Percentiles rank a stretch among this genome's conserved stretches.
phyloP scores from a whole-genome alignment of 2,797 vertebrate species.

The Thamnophis elegans region DNA sequence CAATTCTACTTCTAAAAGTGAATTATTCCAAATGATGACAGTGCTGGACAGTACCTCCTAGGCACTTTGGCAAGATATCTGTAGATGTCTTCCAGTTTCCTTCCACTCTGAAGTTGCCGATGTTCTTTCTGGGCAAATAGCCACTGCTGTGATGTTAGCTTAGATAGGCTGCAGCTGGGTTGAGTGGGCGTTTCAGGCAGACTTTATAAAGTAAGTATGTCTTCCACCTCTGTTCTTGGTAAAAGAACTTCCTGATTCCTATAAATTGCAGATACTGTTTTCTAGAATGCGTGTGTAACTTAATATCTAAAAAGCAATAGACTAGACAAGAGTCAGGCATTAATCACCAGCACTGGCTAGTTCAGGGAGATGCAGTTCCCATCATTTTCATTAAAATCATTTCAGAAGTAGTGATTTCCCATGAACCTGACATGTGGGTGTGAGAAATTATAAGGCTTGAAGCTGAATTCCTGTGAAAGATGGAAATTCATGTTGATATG shows the following conservation, averaged over 20 bases:
- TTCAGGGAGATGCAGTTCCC: not conserved
- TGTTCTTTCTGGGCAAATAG: slow-evolving; percentile 62
- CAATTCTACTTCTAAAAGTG: slow-evolving; percentile 7
- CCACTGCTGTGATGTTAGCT: slow-evolving; percentile 50
- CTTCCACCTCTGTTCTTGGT: slow-evolving; percentile 9
- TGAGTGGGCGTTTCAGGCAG: slow-evolving; percentile 47
- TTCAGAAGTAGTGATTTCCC: not conserved
- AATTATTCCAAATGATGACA: slow-evolving; percentile 5
- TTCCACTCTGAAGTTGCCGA: slow-evolving; percentile 50
- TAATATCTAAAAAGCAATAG: not conserved
- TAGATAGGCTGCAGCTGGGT: slow-evolving; percentile 64
- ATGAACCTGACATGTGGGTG: slow-evolving; percentile 7
- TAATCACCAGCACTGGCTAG: not conserved
- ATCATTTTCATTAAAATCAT: not conserved
- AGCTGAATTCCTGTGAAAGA: not conserved
- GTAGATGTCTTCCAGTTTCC: slow-evolving; percentile 34
- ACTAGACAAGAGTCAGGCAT: not conserved
- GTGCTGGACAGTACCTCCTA: slow-evolving; percentile 8
- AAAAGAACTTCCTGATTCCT: slow-evolving; percentile 34
- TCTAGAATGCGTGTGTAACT: not conserved
- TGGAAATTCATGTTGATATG: not conserved
- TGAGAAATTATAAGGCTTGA: not conserved
- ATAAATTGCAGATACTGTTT: not conserved
- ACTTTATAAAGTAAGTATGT: slow-evolving; percentile 4
- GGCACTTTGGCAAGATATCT: slow-evolving; percentile 1